phyloP scores from a whole-genome alignment of 2,888 invertebrate species.

The Cryptus armator region DNA sequence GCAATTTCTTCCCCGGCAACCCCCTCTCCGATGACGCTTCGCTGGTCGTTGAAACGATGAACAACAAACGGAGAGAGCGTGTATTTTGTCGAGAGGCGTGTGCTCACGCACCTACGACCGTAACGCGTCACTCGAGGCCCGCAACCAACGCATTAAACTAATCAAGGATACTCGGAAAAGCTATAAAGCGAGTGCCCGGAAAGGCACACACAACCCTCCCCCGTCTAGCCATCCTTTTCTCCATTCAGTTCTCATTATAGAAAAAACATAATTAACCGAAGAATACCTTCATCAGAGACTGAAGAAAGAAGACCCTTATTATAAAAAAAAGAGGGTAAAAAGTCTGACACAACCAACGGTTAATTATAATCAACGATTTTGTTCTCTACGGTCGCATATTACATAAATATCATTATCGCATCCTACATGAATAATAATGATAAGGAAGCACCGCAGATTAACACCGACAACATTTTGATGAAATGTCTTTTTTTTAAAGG shows the following conservation, averaged over 20 bases:
- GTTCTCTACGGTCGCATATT: neutral
- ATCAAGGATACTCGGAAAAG: conserved; percentile 51
- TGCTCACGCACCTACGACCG: conserved; percentile 37
- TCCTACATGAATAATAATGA: neutral
- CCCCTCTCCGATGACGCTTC: conserved; percentile 12
- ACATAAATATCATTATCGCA: too few relatives aligned
- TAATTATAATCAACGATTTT: neutral
- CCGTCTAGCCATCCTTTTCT: neutral
- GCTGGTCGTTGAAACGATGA: neutral
- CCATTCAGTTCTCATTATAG: neutral
- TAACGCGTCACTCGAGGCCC: conserved; percentile 24
- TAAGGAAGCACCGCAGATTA: too few relatives aligned
- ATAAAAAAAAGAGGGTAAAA: neutral
- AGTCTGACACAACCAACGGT: neutral
- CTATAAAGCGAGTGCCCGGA: conserved; percentile 27
- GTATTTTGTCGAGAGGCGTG: conserved; percentile 18
- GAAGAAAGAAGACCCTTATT: neutral
- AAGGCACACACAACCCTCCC: conserved; percentile 17
- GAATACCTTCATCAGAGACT: neutral
- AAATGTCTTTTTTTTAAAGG: neutral
- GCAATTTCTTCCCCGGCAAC: neutral
- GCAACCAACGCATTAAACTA: conserved; percentile 55
- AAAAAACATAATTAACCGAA: conserved; percentile 13
- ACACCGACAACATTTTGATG: neutral
- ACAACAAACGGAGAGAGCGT: conserved; percentile 11